These are phyloP conservation scores for Romanomermis culicivorax DNA, from an alignment of 2,888 invertebrate genomes.

Conservation along the genomic window DNA sequence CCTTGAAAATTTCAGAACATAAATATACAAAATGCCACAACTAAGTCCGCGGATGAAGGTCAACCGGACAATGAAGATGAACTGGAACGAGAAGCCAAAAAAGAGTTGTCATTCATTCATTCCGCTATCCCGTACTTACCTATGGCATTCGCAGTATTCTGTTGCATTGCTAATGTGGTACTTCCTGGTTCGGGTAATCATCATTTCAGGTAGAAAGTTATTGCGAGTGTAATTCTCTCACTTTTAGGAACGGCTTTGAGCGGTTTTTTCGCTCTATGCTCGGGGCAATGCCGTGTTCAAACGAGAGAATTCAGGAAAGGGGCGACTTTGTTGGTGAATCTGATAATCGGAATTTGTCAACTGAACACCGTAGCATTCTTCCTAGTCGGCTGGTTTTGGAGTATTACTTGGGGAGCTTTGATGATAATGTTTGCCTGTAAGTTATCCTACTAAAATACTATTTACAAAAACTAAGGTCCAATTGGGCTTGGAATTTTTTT, in stretches of 20 bases:
- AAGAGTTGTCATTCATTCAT: constrained; percentile 51
- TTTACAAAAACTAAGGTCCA: too few relatives aligned
- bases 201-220: not conserved
- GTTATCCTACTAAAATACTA: too few relatives aligned
- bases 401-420: constrained; percentile 87
- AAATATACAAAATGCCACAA: too few relatives aligned
- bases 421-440: constrained; percentile 70
- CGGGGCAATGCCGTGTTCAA: constrained; percentile 67
- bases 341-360: constrained; percentile 64
- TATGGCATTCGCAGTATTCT: constrained; percentile 60
- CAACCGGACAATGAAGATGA: not conserved
- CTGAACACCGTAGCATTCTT: constrained; percentile 80
- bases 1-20: too few relatives aligned
- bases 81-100: not conserved
- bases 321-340: constrained; percentile 60
- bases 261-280: constrained; percentile 63
- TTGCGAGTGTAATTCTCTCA: not conserved
- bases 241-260: constrained; percentile 62
- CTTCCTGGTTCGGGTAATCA: constrained; percentile 50
- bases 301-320: constrained; percentile 54
- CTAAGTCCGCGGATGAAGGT: too few relatives aligned
- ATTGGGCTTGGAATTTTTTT: too few relatives aligned
- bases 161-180: constrained; percentile 56
- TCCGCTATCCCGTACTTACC: constrained; percentile 80
- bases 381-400: constrained; percentile 73